These are phyloP conservation scores for Ctenodactylus gundi DNA, from an alignment of 2,113 vertebrate species.

Conservation along the genomic window DNA sequence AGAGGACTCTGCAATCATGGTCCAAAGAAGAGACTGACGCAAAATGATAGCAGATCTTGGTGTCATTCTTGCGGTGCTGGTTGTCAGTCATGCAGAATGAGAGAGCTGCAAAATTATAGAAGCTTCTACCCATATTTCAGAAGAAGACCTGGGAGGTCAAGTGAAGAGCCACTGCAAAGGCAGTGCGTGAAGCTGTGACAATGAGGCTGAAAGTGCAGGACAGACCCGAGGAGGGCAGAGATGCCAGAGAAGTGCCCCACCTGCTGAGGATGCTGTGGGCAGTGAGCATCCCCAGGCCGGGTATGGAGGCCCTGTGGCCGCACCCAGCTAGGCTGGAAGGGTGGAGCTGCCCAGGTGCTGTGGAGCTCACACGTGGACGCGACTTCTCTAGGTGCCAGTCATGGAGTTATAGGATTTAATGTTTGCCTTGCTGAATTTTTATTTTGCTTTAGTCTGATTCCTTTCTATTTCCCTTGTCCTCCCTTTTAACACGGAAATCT, in stretches of 20 bases:
- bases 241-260: neutral
- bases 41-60: neutral
- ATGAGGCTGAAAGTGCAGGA: neutral
- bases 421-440: neutral
- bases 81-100: too few relatives aligned
- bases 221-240: too few relatives aligned
- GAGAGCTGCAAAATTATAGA: neutral
- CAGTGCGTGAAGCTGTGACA: too few relatives aligned
- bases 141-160: neutral
- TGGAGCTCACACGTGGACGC: neutral
- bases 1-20: neutral
- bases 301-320: neutral
- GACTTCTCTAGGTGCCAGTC: neutral
- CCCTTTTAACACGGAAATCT: neutral
- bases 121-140: neutral
- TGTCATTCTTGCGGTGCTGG: neutral
- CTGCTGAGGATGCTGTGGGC: neutral
- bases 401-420: neutral
- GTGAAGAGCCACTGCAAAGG: neutral
- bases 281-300: too few relatives aligned
- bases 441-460: neutral
- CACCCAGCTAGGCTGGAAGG: neutral
- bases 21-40: too few relatives aligned
- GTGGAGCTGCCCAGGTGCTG: neutral
- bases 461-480: neutral